Conservation (phyloP, 1,140 invertebrate genomes). For the Eupeodes corollae region DNA sequence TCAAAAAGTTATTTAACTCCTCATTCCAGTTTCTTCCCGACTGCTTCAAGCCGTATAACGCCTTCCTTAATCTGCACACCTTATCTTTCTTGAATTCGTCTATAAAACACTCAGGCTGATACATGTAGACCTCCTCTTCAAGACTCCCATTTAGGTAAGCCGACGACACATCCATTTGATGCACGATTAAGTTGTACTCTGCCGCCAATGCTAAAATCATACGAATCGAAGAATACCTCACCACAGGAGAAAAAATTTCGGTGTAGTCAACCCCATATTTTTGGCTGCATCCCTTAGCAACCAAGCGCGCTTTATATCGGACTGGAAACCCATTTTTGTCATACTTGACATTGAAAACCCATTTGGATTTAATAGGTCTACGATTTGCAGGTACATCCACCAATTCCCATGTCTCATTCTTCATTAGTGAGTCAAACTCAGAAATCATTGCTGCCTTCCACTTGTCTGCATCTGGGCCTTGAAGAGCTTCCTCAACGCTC, state of each 20-base stretch:
- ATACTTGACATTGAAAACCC: conserved; percentile 33
- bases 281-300: conserved; percentile 26
- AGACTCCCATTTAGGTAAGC: conserved; percentile 38
- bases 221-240: conserved; percentile 22
- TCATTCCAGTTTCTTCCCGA: conserved; percentile 20
- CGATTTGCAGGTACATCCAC: conserved; percentile 17
- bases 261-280: conserved; percentile 25
- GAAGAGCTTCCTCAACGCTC: neutral
- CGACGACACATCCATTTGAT: conserved; percentile 34
- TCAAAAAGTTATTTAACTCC: conserved; percentile 17
- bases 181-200: conserved; percentile 16
- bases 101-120: conserved; percentile 6
- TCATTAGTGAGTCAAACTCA: conserved; percentile 4
- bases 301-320: conserved; percentile 34
- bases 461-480: conserved; percentile 18
- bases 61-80: conserved; percentile 13
- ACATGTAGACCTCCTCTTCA: conserved; percentile 24
- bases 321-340: conserved; percentile 16
- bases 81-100: neutral
- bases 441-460: conserved; percentile 7
- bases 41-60: conserved; percentile 8
- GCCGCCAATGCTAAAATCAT: conserved; percentile 22
- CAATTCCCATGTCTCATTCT: conserved; percentile 17
- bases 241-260: conserved; percentile 30
- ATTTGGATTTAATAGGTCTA: conserved; percentile 26